Base-by-base conservation (phyloP, 2,888 invertebrate genomes). In the Resseliella maxima region DNA sequence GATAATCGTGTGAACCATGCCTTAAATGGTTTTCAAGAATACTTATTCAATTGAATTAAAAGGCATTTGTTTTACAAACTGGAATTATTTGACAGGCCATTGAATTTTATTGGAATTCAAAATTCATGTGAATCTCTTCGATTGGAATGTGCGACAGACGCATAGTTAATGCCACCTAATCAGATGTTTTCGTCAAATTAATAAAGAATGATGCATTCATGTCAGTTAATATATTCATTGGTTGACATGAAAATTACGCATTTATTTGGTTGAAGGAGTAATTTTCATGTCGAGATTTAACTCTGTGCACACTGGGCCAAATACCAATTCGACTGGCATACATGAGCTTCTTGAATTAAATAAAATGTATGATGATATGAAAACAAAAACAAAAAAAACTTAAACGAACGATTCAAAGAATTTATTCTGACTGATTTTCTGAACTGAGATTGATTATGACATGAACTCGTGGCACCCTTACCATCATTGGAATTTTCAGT, bases 121-220 rank as follows among this genome's bases (percentile, higher is more conserved):
- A 59, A 27, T 72, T 72, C 72, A 31, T 12, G 72, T 72, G 72
- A 72, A 72, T 31, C 59, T 2, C 46, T 8, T 50, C 8, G 59
- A 59, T n/a, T 5, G 27, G 59, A 59, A 59, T 59, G 59, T n/a
- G 59, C 27, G 59, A 59, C 59, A 8, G 59, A 6, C 36, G 81
- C 21, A 36, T 31, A n/a, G 38, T 38, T 2, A 18, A 50, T 41
- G 81, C 81, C 81, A 81, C 81, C 81, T 81, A 81, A 81, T 81
- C 38, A 83, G 83, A 83, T 83, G 38, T 83, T 83, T 83, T 83
- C 83, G 83, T 83, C 83, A 83, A 38, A n/a, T 38, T 83, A 83
- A 83, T 83, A 38, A 38, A 83, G 24, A 83, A 83, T 83, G 38
- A 83, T 83, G 83, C 24, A 83, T 83, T 83, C 83, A 83, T 83